Base-by-base conservation (phyloP, 2,888 invertebrate genomes). In the Quadroppia sp. region DNA sequence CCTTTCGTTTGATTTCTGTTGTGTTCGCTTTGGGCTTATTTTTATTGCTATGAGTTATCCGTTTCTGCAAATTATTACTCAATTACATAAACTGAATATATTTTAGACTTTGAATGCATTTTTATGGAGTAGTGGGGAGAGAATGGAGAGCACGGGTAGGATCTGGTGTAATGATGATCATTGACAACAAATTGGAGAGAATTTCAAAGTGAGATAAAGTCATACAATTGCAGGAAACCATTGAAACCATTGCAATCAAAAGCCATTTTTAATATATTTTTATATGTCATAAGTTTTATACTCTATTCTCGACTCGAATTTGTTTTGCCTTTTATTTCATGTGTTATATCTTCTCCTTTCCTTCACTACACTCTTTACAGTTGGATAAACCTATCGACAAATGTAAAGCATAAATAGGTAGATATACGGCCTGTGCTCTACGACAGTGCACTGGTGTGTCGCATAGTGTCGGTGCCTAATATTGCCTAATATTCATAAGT, bases 401-500 rank as follows among this genome's bases (percentile, higher is more conserved):
- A 23, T 28, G 32, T 32, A 36, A 7, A 15, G 20, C 67, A 67
- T 23, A n/a, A 40, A 67, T 42, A 67, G 42, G 36, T 67, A 67
- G 36, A 42, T 67, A 42, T 40, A 67, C 11, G 61, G 30, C 15
- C 17, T 9, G 17, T 45, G 45, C 45, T 45, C 17, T 9, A n/a
- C 32, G 56, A 56, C 28, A 17, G 56, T n/a, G 7, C 36, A 20
- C 23, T 23, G 40, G 20, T 61, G 7, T 67, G 67, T 67, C 67
- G 42, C 32, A 36, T 2, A 36, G 67, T 42, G 67, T 36, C 59
- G 59, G 53, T 53, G 59, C 59, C 45, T 45, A 45, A 67, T 67
- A 67, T 67, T 36, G 13, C 64, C 64, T 64, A 64, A 67, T 67
- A 67, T 67, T 40, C 67, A 67, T 67, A 67, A 67, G 40, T 67